These are phyloP conservation scores for Pseudomyrmex flavicornis DNA, from an alignment of 1,140 invertebrate genomes.

Conservation along the genomic window DNA sequence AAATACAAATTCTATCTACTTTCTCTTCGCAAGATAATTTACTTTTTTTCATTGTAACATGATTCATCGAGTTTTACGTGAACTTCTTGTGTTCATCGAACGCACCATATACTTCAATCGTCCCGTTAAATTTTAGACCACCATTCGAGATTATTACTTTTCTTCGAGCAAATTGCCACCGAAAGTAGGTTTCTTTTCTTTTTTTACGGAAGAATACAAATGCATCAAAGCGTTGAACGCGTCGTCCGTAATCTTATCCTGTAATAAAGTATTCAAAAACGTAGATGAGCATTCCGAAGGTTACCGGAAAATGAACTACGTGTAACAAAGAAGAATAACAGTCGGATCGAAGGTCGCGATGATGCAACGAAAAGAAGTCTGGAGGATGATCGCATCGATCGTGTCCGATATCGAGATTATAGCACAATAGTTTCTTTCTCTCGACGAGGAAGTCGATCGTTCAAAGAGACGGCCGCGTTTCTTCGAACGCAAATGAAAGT, in stretches of 20 bases:
- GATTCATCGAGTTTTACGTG: neutral
- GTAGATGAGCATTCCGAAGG: neutral
- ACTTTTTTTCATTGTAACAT: too few relatives aligned
- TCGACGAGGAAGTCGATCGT: neutral
- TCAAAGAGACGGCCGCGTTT: neutral
- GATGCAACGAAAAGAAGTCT: slow-evolving; percentile 20
- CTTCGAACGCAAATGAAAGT: slow-evolving; percentile 25
- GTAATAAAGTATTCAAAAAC: neutral
- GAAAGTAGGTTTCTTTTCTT: neutral
- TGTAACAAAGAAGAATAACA: neutral
- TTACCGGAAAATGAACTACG: slow-evolving; percentile 26
- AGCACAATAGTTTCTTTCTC: neutral
- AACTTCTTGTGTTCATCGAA: neutral
- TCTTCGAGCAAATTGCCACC: neutral
- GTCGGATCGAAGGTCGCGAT: slow-evolving; percentile 13
- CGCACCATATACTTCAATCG: neutral
- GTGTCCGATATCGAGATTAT: neutral
- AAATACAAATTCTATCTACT: neutral
- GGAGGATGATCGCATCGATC: slow-evolving; percentile 14
- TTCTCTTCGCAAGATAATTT: too few relatives aligned
- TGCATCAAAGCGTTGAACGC: too few relatives aligned
- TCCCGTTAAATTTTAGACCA: neutral
- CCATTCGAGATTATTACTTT: neutral
- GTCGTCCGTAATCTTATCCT: too few relatives aligned
- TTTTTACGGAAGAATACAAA: too few relatives aligned